phyloP scores from a whole-genome alignment of 2,113 vertebrate genomes.

The Crotalus viridis region DNA sequence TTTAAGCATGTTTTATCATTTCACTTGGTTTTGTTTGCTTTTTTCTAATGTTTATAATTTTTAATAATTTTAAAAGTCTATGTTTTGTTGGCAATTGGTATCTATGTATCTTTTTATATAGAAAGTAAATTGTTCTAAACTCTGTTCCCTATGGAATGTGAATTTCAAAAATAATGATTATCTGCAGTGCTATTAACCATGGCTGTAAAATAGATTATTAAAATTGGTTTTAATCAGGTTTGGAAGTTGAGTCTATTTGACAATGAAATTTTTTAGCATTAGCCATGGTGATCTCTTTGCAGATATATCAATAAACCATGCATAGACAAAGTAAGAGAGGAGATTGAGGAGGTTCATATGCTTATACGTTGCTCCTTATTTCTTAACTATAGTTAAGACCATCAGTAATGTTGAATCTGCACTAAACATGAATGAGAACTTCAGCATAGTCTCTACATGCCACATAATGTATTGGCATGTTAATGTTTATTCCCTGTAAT shows the following conservation, averaged over 20 bases:
- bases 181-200: neutral
- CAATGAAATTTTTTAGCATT: neutral
- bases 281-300: neutral
- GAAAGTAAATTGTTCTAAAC: neutral
- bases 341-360: neutral
- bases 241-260: neutral
- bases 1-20: constrained; percentile 16
- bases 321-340: neutral
- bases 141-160: neutral
- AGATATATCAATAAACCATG: neutral
- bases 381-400: constrained; percentile 2
- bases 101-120: neutral
- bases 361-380: neutral
- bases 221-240: neutral
- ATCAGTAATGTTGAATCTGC: neutral
- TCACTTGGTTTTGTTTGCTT: constrained; percentile 1
- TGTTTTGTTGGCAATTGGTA: neutral
- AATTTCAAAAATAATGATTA: neutral
- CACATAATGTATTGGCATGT: constrained; percentile 1
- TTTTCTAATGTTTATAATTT: constrained; percentile 2
- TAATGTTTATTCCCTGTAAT: constrained; percentile 19
- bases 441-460: constrained; percentile 10
- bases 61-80: neutral
- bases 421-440: neutral
- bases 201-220: neutral